Evolutionary conservation across 2,888 invertebrate species (phyloP).

Genomic region (Orthosia incerta): DNA sequence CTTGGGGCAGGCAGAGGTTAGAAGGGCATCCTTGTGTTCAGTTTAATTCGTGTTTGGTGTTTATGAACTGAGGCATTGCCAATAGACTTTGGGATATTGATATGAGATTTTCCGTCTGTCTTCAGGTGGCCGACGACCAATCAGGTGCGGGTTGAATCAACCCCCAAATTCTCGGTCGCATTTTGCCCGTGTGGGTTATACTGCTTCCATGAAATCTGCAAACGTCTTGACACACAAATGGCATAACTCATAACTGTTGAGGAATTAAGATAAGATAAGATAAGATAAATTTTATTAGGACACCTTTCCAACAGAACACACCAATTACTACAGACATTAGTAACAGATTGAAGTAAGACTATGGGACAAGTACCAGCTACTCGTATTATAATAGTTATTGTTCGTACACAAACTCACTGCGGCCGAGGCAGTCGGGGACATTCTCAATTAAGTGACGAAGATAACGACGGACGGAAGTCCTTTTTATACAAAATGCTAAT

Average conservation of each 20-base stretch:
- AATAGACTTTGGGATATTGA: constrained; percentile 1
- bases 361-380: background rate
- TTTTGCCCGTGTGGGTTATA: background rate
- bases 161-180: background rate
- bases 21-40: constrained; percentile 66
- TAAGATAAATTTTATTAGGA: no score
- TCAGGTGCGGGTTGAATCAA: background rate
- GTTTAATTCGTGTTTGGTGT: constrained; percentile 75
- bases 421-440: background rate
- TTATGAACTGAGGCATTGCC: constrained; percentile 51
- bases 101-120: background rate
- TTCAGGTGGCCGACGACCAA: background rate
- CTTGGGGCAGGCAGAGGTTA: background rate
- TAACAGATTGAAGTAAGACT: no score
- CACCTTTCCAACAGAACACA: no score
- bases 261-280: no score
- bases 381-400: background rate
- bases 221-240: background rate
- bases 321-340: no score
- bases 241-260: background rate
- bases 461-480: constrained; percentile 46
- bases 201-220: background rate
- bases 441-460: constrained; percentile 57
- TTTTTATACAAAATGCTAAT: constrained; percentile 73
- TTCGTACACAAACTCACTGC: no score